Conservation (phyloP, 2,797 vertebrate species). For the Perodicticus potto region DNA sequence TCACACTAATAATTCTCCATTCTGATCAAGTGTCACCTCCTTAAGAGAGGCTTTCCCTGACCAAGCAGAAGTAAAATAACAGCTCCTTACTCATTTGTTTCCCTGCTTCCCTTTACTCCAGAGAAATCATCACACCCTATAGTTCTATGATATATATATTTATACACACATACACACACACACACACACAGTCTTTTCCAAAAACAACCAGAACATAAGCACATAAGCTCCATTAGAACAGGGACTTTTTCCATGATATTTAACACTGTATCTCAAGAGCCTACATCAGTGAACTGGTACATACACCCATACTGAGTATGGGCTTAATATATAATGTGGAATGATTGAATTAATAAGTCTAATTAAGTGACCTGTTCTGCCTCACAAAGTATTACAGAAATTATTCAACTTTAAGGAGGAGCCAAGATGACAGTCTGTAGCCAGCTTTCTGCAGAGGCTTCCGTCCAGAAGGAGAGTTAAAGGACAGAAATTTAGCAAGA, state of each 20-base stretch:
- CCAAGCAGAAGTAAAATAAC: background rate
- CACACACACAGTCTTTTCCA: background rate
- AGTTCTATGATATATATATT: background rate
- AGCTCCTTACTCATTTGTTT: background rate
- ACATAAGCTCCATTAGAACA: background rate
- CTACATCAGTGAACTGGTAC: background rate
- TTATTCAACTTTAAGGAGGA: background rate
- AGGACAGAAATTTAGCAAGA: too few relatives aligned
- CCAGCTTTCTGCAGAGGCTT: too few relatives aligned
- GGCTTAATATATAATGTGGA: background rate
- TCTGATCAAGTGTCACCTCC: background rate
- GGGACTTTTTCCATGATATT: background rate
- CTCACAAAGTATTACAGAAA: background rate
- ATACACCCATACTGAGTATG: background rate
- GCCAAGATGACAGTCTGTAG: too few relatives aligned
- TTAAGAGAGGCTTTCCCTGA: background rate
- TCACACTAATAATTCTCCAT: background rate
- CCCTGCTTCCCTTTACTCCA: background rate
- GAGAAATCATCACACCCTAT: background rate
- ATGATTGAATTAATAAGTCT: background rate
- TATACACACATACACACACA: background rate
- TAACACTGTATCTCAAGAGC: background rate
- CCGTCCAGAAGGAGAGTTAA: too few relatives aligned
- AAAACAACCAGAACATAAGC: slow-evolving; percentile 6
- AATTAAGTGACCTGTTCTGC: background rate